Percentiles rank a stretch among this genome's conserved stretches.
Evolutionary conservation across 2,888 invertebrate genomes (phyloP).

Genomic region (Chrysomela aeneicollis): DNA sequence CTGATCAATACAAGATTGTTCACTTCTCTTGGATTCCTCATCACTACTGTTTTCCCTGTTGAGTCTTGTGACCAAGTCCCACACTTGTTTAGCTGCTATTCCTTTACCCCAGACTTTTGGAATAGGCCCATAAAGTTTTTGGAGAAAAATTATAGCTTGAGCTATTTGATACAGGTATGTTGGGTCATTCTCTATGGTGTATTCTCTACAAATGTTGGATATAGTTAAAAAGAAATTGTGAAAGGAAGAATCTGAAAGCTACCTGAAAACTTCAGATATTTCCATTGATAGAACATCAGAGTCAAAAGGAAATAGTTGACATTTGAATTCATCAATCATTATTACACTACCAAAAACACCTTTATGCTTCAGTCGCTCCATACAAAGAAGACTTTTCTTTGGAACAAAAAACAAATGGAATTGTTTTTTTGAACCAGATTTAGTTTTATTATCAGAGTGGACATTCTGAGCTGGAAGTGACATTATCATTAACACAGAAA

Average conservation of each 20-base stretch:
- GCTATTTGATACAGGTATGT: constrained; percentile 88
- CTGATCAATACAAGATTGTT: constrained; percentile 75
- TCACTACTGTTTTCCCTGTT: constrained; percentile 67
- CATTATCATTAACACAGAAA: constrained; percentile 4
- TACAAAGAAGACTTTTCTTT: constrained; percentile 84
- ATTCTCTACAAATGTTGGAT: constrained; percentile 68
- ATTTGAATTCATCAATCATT: constrained; percentile 82
- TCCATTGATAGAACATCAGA: constrained; percentile 94
- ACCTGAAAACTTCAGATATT: constrained; percentile 80
- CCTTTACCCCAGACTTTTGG: constrained; percentile 89
- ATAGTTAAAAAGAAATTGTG: constrained; percentile 3
- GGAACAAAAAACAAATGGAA: constrained; percentile 93
- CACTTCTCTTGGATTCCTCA: constrained; percentile 55
- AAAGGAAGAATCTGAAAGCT: constrained; percentile 1
- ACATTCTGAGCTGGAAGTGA: constrained; percentile 71
- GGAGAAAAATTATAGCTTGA: constrained; percentile 83
- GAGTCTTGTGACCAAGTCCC: constrained; percentile 83
- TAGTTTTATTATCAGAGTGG: constrained; percentile 60
- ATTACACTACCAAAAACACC: constrained; percentile 82
- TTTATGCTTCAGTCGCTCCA: constrained; percentile 82
- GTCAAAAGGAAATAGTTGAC: constrained; percentile 91
- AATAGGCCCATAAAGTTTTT: constrained; percentile 89
- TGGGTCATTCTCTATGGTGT: constrained; percentile 87
- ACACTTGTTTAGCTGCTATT: constrained; percentile 84
- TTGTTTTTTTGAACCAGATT: constrained; percentile 67